Percentiles rank a stretch among this genome's conserved stretches.
phyloP scores from a whole-genome alignment of 2,113 vertebrate genomes.

The Bostrychus sinensis region DNA sequence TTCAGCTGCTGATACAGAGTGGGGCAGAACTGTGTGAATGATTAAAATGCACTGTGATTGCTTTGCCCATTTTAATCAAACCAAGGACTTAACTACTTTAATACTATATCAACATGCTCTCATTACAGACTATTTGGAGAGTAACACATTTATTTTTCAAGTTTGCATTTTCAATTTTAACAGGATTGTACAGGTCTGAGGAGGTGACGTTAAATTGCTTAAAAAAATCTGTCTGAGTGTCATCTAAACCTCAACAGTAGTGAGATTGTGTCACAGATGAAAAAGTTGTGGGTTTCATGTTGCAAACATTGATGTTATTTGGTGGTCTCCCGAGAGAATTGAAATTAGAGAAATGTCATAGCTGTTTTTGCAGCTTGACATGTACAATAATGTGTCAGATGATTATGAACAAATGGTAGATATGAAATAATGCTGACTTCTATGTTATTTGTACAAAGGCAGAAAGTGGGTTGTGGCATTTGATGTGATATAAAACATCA shows the following conservation, averaged over 20 bases:
- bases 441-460: too few species aligned
- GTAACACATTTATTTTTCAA: background rate
- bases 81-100: background rate
- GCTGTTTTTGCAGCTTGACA: too few species aligned
- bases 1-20: constrained; percentile 5
- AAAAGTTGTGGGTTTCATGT: constrained; percentile 4
- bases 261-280: background rate
- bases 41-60: background rate
- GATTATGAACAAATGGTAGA: too few species aligned
- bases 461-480: too few species aligned
- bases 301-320: background rate
- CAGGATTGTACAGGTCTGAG: background rate
- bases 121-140: background rate
- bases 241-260: background rate
- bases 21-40: background rate
- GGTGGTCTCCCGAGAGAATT: background rate
- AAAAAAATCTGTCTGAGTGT: background rate
- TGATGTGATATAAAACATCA: too few species aligned
- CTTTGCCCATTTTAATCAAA: background rate
- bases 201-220: background rate
- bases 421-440: too few species aligned
- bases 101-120: constrained; percentile 1
- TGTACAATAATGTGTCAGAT: too few species aligned
- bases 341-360: too few species aligned
- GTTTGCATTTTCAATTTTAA: constrained; percentile 14